phyloP scores from a whole-genome alignment of 2,888 invertebrate genomes.

The Pristionchus exspectatus region DNA sequence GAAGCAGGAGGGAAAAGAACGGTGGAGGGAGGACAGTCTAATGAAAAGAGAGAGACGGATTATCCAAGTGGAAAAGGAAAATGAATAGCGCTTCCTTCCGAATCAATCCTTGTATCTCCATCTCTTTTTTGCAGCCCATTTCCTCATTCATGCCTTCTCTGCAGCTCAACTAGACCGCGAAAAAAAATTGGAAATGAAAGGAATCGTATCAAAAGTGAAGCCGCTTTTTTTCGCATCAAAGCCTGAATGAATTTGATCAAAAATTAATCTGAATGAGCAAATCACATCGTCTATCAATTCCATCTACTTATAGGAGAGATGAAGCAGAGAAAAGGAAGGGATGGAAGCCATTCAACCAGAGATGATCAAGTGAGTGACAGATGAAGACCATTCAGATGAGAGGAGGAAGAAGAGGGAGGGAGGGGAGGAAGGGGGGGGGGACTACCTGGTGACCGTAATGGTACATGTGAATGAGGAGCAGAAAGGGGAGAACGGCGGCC shows the following conservation, averaged over 20 bases:
- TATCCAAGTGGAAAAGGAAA: neutral
- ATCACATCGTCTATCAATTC: neutral
- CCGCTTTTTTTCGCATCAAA: neutral
- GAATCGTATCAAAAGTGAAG: neutral
- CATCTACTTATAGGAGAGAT: neutral
- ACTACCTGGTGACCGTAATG: neutral
- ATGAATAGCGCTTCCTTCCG: neutral
- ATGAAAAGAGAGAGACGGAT: neutral
- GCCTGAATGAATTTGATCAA: neutral
- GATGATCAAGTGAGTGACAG: constrained; percentile 2
- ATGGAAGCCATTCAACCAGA: neutral
- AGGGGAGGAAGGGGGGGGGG: neutral
- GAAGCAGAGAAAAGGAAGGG: neutral
- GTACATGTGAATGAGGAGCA: constrained; percentile 1
- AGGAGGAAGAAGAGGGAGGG: neutral
- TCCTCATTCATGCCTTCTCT: constrained; percentile 14
- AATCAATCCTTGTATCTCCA: neutral
- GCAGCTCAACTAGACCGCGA: neutral
- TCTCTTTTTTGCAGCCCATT: neutral
- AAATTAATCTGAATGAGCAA: neutral
- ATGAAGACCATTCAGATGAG: constrained; percentile 2
- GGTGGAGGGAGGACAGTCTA: neutral
- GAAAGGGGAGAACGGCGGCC: neutral
- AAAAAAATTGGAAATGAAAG: neutral
- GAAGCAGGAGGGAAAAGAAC: neutral